Evolutionary conservation across 23 tunicate genomes (phyloP), one percentile per base, ranked within the genome.

Genomic region (Styela clava): DNA sequence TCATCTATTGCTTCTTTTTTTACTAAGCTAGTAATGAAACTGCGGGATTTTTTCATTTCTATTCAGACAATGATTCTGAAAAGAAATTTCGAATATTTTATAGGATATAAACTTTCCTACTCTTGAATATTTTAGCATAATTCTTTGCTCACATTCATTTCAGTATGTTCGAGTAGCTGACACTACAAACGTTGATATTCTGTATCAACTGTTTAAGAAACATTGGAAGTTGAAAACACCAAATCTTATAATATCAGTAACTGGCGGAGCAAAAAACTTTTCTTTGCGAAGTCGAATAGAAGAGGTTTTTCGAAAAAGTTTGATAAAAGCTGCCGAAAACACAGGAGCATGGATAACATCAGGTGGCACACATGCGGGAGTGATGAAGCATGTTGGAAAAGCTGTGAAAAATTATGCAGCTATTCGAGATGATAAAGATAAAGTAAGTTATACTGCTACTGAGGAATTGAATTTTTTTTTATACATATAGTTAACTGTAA

Each of bases 321-420:
- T 93, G 44, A 85, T 93, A 25, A 93, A 93, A 62, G 84, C 88
- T 24, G 88, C 98, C 2, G 93, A 84, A 78, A 88, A 86, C 33
- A 93, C 98, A 79, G 99, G 99, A 1, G 93, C 99, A 1, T 95
- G 99, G 99, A 95, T 95, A 9, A 52, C 85, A 2, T 79, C 99
- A n/a, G 99, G 99, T 12, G 99, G 99, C 25, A 90, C 92, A 34
- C 79, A 90, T 29, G 69, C 69, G 65, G 99, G 99, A 3, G 99
- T 89, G 2, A 95, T 95, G 99, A 86, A 89, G 35, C 91, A 86
- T 62, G 99, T 95, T 63, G 99, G 99, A 21, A 90, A 90, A 76
- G 99, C 99, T 1, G 90, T 93, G 5, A 64, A 85, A n/a, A 73
- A 93, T 64, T 77, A 93, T 62, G 81, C 85, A 35, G 84, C 85